These are phyloP conservation scores for Myripristis jacobus DNA, from an alignment of 2,797 vertebrate genomes.

Conservation along the genomic window DNA sequence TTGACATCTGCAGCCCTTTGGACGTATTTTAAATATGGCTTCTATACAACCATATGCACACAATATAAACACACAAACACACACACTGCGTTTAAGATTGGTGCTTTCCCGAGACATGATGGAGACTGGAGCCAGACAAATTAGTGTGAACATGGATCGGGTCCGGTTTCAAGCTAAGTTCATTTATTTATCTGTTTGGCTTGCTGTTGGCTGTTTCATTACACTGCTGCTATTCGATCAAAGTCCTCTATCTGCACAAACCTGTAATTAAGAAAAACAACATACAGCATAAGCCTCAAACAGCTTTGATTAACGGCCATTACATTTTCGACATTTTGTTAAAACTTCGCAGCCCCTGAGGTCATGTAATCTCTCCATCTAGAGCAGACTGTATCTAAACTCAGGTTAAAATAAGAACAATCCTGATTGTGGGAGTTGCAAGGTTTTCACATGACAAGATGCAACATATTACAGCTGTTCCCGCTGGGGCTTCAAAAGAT, in stretches of 20 bases:
- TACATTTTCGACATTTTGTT: conserved; percentile 10
- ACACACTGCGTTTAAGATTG: neutral
- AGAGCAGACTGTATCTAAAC: neutral
- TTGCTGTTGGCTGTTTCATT: neutral
- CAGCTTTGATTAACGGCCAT: neutral
- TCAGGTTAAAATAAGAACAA: neutral
- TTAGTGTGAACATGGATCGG: neutral
- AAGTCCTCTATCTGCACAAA: conserved; percentile 30
- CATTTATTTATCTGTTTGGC: conserved; percentile 7
- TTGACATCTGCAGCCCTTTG: too few species aligned
- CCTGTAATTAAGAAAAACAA: conserved; percentile 8
- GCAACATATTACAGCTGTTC: conserved; percentile 36
- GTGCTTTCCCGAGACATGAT: neutral
- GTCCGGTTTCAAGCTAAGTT: neutral
- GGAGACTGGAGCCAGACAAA: conserved; percentile 3
- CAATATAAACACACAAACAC: too few species aligned
- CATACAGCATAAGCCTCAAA: conserved; percentile 22
- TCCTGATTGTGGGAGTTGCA: conserved; percentile 2
- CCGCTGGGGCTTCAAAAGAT: conserved; percentile 27
- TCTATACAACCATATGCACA: too few species aligned
- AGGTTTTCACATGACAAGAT: conserved; percentile 10
- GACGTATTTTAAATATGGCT: too few species aligned
- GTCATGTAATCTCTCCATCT: conserved; percentile 6
- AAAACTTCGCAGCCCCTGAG: neutral
- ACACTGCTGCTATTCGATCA: neutral